phyloP scores from a whole-genome alignment of 2,797 vertebrate genomes.

The Danionella dracula region DNA sequence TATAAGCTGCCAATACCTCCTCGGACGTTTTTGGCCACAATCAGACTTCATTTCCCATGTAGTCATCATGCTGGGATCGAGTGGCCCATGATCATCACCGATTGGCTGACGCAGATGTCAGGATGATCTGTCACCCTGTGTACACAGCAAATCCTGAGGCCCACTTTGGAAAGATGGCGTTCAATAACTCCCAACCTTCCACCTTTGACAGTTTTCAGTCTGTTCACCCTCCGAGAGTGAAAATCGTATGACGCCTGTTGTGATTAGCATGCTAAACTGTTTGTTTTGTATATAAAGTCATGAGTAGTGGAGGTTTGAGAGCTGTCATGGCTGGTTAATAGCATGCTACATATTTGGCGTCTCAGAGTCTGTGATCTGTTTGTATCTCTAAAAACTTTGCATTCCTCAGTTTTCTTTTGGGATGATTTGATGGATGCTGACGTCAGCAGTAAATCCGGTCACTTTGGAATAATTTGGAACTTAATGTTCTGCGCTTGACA shows the following conservation, averaged over 20 bases:
- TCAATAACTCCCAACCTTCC: slow-evolving; percentile 43
- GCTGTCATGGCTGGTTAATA: slow-evolving; percentile 35
- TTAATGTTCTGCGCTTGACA: background rate
- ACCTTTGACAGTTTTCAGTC: slow-evolving; percentile 44
- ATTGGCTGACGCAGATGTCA: slow-evolving; percentile 71
- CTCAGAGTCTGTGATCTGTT: background rate
- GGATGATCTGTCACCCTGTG: slow-evolving; percentile 60
- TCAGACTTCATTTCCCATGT: slow-evolving; percentile 83
- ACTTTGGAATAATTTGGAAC: slow-evolving; percentile 9
- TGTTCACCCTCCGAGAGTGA: slow-evolving; percentile 52
- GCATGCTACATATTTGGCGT: background rate
- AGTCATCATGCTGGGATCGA: slow-evolving; percentile 67
- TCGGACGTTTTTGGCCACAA: slow-evolving; percentile 70
- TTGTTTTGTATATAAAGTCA: slow-evolving; percentile 62
- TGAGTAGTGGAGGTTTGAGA: slow-evolving; percentile 20
- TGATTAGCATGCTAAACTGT: slow-evolving; percentile 68
- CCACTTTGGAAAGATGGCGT: slow-evolving; percentile 46
- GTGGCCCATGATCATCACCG: slow-evolving; percentile 72
- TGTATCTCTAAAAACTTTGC: background rate
- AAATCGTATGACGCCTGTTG: slow-evolving; percentile 71
- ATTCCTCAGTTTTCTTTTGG: background rate
- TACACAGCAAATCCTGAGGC: slow-evolving; percentile 56
- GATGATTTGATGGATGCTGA: slow-evolving; percentile 9
- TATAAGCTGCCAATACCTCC: slow-evolving; percentile 66
- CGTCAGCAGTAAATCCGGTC: background rate